Base-by-base conservation (phyloP, 1,140 invertebrate species). In the Prorops nasuta region DNA sequence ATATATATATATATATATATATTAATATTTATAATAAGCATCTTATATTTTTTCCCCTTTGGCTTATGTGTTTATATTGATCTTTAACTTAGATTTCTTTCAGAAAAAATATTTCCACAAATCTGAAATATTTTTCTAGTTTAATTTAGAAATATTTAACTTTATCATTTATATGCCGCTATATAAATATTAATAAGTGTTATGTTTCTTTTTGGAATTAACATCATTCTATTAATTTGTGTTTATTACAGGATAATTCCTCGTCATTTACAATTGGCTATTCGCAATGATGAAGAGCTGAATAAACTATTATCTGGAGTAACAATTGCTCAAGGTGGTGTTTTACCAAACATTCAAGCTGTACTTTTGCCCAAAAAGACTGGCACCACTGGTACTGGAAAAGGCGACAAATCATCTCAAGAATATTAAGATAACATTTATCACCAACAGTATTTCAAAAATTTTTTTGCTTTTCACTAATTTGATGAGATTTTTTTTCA, bases 241-340 rank as follows among this genome's bases (percentile, higher is more conserved):
- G 16, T 48, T 22, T 20, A 6, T 59, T 56, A 17, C 43, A 67
- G 89, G 58, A 89, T 92, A 54, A 86, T 85, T 38, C 89, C 89
- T 7, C 79, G 90, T 54, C 88, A 92, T 64, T 78, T 91, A 9
- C 82, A 89, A 55, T 59, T 92, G 41, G 89, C 89, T 17, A 84
- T 92, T 42, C 78, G 86, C 1, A 91, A 90, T 76, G 89, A 92
- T 74, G 88, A 91, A 64, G 89, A 92, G 63, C 70, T 92, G 60
- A 87, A 88, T 70, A 86, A 86, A 75, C 74, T 92, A 35, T 68
- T 92, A n/a, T 79, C 82, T 12, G 85, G 88, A 54, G 88, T 91
- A 0, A 90, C 86, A 14, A 90, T 91, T 57, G 84, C 87, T 41
- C 81, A 89, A 67, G 88, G 88, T 41, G 90, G 89, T 58, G 89